Conservation (phyloP, 2,888 invertebrate genomes). For the Platynereis dumerilii region DNA sequence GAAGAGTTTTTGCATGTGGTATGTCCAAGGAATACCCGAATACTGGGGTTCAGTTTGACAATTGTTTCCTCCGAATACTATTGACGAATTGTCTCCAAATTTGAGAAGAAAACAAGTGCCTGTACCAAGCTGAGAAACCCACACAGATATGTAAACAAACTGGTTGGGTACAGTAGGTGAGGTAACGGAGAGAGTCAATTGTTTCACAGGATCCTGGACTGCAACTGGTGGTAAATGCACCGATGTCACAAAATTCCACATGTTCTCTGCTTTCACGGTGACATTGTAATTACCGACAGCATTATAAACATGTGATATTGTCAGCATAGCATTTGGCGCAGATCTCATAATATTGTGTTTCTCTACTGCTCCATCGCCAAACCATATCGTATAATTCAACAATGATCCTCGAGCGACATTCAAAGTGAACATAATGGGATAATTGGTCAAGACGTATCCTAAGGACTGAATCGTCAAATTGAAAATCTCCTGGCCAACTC, state of each 20-base stretch:
- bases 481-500: background rate
- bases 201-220: background rate
- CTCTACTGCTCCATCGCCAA: background rate
- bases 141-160: background rate
- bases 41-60: background rate
- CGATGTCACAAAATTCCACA: background rate
- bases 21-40: no score
- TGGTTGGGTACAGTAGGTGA: background rate
- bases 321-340: background rate
- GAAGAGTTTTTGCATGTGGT: no score
- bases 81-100: background rate
- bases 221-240: background rate
- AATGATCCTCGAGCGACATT: background rate
- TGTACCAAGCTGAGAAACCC: background rate
- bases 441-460: background rate
- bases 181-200: background rate
- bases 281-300: background rate
- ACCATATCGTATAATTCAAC: background rate
- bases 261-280: background rate
- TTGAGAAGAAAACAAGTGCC: background rate
- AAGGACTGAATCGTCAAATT: background rate
- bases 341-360: background rate
- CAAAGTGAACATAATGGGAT: background rate
- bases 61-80: background rate
- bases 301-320: background rate